phyloP scores from a whole-genome alignment of 2,797 vertebrate species.

The Prunella strophiata region DNA sequence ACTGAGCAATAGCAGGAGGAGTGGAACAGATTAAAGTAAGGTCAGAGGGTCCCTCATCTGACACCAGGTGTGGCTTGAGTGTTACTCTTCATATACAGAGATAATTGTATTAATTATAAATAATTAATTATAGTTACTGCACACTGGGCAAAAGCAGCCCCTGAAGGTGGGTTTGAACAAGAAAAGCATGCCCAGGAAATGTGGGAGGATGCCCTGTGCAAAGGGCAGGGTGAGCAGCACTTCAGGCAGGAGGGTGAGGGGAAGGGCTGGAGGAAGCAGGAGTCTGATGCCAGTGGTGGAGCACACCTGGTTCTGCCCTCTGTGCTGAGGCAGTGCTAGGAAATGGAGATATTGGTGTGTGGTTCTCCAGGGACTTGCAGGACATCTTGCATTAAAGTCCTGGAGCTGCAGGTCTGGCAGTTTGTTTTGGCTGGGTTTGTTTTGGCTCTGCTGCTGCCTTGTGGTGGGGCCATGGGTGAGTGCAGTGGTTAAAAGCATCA shows the following conservation, averaged over 20 bases:
- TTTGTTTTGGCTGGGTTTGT: neutral
- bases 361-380: neutral
- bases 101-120: neutral
- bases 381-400: neutral
- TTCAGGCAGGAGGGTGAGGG: neutral
- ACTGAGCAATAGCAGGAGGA: neutral
- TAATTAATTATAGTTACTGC: neutral
- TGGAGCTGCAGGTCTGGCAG: neutral
- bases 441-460: neutral
- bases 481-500: neutral
- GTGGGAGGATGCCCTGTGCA: neutral
- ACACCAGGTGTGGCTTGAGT: neutral
- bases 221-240: neutral
- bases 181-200: neutral
- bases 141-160: neutral
- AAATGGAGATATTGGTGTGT: accelerated
- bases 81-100: neutral
- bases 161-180: neutral
- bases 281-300: neutral
- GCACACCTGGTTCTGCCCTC: neutral
- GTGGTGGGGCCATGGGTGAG: neutral
- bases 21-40: neutral
- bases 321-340: accelerated
- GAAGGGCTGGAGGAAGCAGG: neutral
- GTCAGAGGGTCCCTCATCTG: neutral